Conservation (phyloP, 1,140 invertebrate genomes). For the Metaphire vulgaris region DNA sequence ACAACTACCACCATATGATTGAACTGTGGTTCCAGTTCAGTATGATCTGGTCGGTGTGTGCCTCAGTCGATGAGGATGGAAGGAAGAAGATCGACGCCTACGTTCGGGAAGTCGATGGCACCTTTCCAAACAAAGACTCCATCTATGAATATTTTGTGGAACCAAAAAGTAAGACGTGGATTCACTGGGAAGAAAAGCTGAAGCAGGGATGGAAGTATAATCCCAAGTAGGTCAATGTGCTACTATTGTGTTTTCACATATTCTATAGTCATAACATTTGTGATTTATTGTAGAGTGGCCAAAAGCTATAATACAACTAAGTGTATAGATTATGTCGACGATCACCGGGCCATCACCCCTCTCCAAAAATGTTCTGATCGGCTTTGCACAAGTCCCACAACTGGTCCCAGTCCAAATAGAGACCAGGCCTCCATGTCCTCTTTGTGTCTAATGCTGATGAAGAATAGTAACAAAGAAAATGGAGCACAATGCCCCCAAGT, state of each 20-base stretch:
- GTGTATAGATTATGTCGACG: too few species aligned
- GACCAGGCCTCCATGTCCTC: too few species aligned
- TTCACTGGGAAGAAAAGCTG: conserved; percentile 71
- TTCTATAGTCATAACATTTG: too few species aligned
- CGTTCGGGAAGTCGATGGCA: conserved; percentile 71
- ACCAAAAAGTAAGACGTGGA: conserved; percentile 60
- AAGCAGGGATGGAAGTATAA: conserved; percentile 65
- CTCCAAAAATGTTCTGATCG: too few species aligned
- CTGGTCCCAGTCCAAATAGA: too few species aligned
- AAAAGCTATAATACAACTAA: too few species aligned
- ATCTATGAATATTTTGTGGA: conserved; percentile 82
- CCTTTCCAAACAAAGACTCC: conserved; percentile 74
- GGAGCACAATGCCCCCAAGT: too few species aligned
- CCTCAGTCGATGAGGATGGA: conserved; percentile 70
- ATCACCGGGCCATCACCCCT: too few species aligned
- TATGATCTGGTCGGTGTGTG: conserved; percentile 75
- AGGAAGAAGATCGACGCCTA: conserved; percentile 70
- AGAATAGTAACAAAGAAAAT: too few species aligned
- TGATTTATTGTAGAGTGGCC: too few species aligned
- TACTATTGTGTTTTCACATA: conserved; percentile 4
- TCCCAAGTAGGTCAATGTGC: conserved; percentile 54
- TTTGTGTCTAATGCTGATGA: too few species aligned
- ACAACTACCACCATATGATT: conserved; percentile 55
- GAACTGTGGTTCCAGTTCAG: conserved; percentile 73
- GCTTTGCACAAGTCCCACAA: too few species aligned